Conservation (phyloP, 2,888 invertebrate genomes). For the Chirona hameri region DNA sequence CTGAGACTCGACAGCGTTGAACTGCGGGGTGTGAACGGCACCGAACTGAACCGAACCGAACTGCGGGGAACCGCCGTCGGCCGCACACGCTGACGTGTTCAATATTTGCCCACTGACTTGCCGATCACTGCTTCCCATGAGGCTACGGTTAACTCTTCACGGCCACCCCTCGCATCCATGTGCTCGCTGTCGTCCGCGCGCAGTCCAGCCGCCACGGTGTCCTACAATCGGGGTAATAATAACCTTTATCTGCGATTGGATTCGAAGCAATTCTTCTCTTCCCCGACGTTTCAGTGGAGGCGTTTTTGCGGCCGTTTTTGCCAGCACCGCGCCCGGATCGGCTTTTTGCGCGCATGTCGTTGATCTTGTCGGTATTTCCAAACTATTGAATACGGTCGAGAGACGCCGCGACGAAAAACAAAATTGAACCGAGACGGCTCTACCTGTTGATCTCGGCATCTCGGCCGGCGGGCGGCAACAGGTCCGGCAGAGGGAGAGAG, state of each 20-base stretch:
- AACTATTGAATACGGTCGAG: slow-evolving; percentile 5
- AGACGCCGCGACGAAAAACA: background rate
- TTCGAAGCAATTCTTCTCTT: slow-evolving; percentile 22
- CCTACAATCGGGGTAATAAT: slow-evolving; percentile 13
- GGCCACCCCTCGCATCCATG: background rate
- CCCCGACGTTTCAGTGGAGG: background rate
- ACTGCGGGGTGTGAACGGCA: too few relatives aligned
- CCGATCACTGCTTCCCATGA: too few relatives aligned
- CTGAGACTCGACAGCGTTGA: too few relatives aligned
- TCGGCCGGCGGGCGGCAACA: background rate
- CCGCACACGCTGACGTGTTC: too few relatives aligned
- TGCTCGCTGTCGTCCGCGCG: background rate
- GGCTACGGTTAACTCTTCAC: too few relatives aligned
- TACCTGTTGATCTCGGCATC: too few relatives aligned
- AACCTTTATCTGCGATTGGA: slow-evolving; percentile 22
- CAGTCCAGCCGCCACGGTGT: background rate
- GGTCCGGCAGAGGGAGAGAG: too few relatives aligned
- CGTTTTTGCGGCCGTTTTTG: slow-evolving; percentile 2
- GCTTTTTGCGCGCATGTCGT: slow-evolving; percentile 4
- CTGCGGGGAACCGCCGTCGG: too few relatives aligned
- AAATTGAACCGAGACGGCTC: background rate
- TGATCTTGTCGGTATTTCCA: slow-evolving; percentile 22
- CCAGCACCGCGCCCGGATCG: background rate
- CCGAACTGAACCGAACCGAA: too few relatives aligned
- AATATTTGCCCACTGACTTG: too few relatives aligned